phyloP scores from a whole-genome alignment of 2,888 invertebrate genomes.

The Drosophila pegasa region DNA sequence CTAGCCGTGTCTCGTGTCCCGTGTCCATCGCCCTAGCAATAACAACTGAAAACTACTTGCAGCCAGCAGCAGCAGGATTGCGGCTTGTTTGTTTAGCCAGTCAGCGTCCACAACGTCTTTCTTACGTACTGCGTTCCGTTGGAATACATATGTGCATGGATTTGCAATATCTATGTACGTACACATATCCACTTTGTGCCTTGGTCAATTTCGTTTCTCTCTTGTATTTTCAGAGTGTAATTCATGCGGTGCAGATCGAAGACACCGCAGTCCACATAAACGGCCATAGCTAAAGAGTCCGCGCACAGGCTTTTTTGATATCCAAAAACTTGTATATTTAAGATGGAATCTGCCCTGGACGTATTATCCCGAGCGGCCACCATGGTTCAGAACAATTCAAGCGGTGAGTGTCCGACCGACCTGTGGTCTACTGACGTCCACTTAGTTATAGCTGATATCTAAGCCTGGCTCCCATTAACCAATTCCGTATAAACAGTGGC shows the following conservation, averaged over 20 bases:
- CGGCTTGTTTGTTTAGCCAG: constrained; percentile 72
- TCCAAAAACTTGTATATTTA: constrained; percentile 3
- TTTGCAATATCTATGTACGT: constrained; percentile 22
- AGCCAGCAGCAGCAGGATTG: constrained; percentile 66
- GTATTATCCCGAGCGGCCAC: constrained; percentile 95
- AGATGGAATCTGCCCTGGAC: constrained; percentile 92
- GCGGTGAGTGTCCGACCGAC: constrained; percentile 77
- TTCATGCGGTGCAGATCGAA: constrained; percentile 73
- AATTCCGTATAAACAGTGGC: constrained; percentile 57
- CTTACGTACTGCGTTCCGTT: constrained; percentile 72
- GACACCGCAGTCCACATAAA: constrained; percentile 58
- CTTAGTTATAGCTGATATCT: constrained; percentile 33
- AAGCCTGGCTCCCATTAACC: constrained; percentile 47
- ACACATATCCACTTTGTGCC: constrained; percentile 53
- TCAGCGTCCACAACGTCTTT: constrained; percentile 59
- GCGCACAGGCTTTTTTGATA: constrained; percentile 17
- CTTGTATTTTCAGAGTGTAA: constrained; percentile 71
- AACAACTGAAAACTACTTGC: constrained; percentile 66
- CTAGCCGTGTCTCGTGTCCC: too few species aligned
- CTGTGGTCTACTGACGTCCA: constrained; percentile 18
- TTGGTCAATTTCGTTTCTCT: constrained; percentile 59
- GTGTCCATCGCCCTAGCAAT: constrained; percentile 30
- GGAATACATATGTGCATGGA: constrained; percentile 52
- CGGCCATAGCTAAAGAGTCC: constrained; percentile 30
- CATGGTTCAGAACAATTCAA: constrained; percentile 91